Conservation (phyloP, 2,113 vertebrate species). For the Sinocyclocheilus rhinocerous region DNA sequence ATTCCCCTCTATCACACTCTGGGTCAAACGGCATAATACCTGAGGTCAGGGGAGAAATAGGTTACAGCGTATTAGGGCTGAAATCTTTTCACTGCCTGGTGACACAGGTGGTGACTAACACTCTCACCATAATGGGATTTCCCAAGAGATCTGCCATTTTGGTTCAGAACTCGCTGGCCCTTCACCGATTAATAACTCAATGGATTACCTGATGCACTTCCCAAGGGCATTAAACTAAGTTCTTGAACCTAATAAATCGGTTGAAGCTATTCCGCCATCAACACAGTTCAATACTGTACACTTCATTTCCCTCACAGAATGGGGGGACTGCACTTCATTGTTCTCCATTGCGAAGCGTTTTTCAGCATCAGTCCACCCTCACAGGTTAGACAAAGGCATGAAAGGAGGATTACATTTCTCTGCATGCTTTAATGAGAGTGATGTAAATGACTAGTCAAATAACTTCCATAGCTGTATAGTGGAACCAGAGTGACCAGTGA, state of each 20-base stretch:
- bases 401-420: constrained; percentile 34
- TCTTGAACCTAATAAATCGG: constrained; percentile 70
- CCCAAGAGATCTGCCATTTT: constrained; percentile 64
- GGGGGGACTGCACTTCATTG: constrained; percentile 68
- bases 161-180: constrained; percentile 59
- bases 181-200: constrained; percentile 77
- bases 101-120: constrained; percentile 37
- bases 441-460: constrained; percentile 45
- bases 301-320: constrained; percentile 70
- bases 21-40: constrained; percentile 54
- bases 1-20: constrained; percentile 28
- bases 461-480: constrained; percentile 9
- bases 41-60: constrained; percentile 59
- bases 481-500: constrained; percentile 42
- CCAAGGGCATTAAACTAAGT: constrained; percentile 77
- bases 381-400: constrained; percentile 50
- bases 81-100: constrained; percentile 50
- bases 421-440: constrained; percentile 14
- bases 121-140: constrained; percentile 58
- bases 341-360: constrained; percentile 54
- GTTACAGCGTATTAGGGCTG: constrained; percentile 58
- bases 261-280: constrained; percentile 68
- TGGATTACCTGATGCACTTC: constrained; percentile 75
- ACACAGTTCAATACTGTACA: constrained; percentile 71
- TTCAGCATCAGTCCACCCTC: constrained; percentile 61